phyloP scores from a whole-genome alignment of 1,140 invertebrate species.

The Drosophila ambigua region DNA sequence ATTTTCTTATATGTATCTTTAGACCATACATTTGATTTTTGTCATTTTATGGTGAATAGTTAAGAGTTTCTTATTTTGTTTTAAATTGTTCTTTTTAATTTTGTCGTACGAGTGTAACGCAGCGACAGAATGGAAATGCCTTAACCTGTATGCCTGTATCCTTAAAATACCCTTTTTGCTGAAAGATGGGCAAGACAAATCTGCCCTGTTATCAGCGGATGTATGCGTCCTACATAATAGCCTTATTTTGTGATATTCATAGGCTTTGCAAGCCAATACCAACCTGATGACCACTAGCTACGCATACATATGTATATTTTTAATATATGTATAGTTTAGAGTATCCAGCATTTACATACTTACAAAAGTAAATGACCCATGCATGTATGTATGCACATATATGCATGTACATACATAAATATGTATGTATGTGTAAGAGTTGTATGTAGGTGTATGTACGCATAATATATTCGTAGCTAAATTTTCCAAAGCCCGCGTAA shows the following conservation, averaged over 20 bases:
- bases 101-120: too few relatives aligned
- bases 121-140: too few relatives aligned
- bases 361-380: slow-evolving; percentile 14
- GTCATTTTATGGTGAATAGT: too few relatives aligned
- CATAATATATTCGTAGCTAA: slow-evolving; percentile 81
- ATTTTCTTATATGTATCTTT: too few relatives aligned
- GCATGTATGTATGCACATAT: slow-evolving; percentile 19
- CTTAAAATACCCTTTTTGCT: not conserved
- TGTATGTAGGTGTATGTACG: slow-evolving; percentile 43
- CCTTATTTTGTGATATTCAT: slow-evolving; percentile 68
- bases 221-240: slow-evolving; percentile 49
- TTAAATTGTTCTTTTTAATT: too few relatives aligned
- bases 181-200: slow-evolving; percentile 36
- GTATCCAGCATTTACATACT: slow-evolving; percentile 14
- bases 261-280: slow-evolving; percentile 64
- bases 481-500: slow-evolving; percentile 78
- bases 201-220: slow-evolving; percentile 37
- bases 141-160: too few relatives aligned
- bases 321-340: slow-evolving; percentile 44
- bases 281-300: slow-evolving; percentile 72
- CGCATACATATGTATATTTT: slow-evolving; percentile 14
- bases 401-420: slow-evolving; percentile 22
- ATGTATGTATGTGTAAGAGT: slow-evolving; percentile 23
- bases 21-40: too few relatives aligned
- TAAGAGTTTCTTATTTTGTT: too few relatives aligned